A percentile compares a stretch with the other conserved stretches of the same genome.
These are phyloP conservation scores for Spisula solida DNA, from an alignment of 2,888 invertebrate species.

Conservation along the genomic window DNA sequence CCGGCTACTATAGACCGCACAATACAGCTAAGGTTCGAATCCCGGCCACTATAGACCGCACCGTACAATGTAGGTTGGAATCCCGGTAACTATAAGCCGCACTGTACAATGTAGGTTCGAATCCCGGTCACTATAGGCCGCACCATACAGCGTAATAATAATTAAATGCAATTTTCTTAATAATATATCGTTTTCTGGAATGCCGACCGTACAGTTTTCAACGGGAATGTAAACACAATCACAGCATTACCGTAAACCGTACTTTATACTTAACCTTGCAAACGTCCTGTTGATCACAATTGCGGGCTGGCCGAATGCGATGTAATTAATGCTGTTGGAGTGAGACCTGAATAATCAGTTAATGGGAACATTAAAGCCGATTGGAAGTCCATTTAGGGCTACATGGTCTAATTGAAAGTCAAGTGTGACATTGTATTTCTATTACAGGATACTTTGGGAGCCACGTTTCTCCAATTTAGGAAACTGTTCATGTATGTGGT, in stretches of 20 bases:
- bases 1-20: no score
- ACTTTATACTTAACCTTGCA: conserved; percentile 10
- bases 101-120: no score
- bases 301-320: not conserved
- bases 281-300: conserved; percentile 10
- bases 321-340: conserved; percentile 8
- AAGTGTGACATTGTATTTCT: conserved; percentile 20
- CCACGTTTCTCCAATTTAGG: conserved; percentile 4
- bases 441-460: not conserved
- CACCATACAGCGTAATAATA: not conserved
- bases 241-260: not conserved
- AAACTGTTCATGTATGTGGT: not conserved
- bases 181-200: not conserved
- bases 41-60: not conserved
- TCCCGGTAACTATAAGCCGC: no score
- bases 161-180: conserved; percentile 15
- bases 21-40: not conserved
- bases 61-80: not conserved
- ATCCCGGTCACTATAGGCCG: no score
- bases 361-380: conserved; percentile 23
- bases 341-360: conserved; percentile 22
- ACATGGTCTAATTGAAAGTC: conserved; percentile 27
- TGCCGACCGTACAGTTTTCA: not conserved
- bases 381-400: conserved; percentile 8
- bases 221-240: not conserved